Percentiles rank a stretch among this genome's conserved stretches.
Evolutionary conservation across 2,797 vertebrate genomes (phyloP).

Genomic region (Paedocypris micromegethes): DNA sequence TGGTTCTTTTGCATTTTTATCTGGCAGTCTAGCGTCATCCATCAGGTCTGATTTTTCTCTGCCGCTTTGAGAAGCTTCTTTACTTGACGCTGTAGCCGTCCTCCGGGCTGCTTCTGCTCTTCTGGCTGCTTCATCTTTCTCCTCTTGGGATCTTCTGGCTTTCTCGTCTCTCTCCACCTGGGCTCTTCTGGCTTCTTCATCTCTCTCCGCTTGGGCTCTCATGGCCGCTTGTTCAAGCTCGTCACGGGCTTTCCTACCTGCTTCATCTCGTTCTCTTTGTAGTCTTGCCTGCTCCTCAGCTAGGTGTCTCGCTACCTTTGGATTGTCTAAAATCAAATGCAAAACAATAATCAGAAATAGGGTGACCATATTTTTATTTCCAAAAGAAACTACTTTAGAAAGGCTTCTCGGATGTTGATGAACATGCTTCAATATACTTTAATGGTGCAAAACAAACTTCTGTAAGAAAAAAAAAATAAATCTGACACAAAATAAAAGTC

Average conservation of each 20-base stretch:
- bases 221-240: constrained; percentile 45
- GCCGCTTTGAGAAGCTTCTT: constrained; percentile 9
- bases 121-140: constrained; percentile 17
- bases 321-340: constrained; percentile 50
- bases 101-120: constrained; percentile 4
- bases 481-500: too few species aligned
- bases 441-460: neutral
- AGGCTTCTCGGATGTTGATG: neutral
- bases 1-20: constrained; percentile 23
- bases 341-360: neutral
- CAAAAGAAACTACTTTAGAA: too few species aligned
- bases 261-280: constrained; percentile 47
- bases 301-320: constrained; percentile 43
- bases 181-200: neutral
- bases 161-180: neutral
- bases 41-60: constrained; percentile 3
- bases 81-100: neutral
- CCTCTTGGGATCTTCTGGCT: neutral
- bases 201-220: constrained; percentile 16
- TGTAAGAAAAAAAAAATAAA: too few species aligned
- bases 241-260: constrained; percentile 32
- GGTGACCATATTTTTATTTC: neutral
- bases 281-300: constrained; percentile 48
- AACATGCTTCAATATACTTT: neutral
- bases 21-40: constrained; percentile 21